A percentile compares a stretch with the other conserved stretches of the same genome.
These are phyloP conservation scores for Ophonus ardosiacus DNA, from an alignment of 2,888 invertebrate species.

Conservation along the genomic window DNA sequence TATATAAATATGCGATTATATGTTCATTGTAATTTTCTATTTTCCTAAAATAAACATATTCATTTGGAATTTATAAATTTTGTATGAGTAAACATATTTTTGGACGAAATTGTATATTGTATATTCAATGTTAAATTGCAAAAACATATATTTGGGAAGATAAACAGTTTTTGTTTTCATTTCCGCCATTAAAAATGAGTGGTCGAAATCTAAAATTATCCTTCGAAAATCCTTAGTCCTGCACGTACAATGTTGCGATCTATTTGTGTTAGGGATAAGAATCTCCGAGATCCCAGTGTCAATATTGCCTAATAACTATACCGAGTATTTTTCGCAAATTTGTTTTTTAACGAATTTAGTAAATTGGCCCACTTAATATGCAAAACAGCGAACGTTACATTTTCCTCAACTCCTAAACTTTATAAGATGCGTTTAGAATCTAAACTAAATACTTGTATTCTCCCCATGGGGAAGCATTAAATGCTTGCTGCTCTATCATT, in stretches of 20 bases:
- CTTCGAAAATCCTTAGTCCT: neutral
- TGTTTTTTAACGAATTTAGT: slow-evolving; percentile 45
- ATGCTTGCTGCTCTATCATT: slow-evolving; percentile 39
- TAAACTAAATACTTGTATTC: slow-evolving; percentile 41
- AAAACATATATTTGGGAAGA: no score
- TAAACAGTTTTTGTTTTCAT: neutral
- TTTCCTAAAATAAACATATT: no score
- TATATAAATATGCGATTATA: no score
- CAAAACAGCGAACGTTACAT: slow-evolving; percentile 47
- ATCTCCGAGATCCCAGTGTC: neutral
- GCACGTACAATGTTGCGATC: neutral
- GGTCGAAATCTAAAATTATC: neutral
- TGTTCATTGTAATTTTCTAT: no score
- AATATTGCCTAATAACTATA: slow-evolving; percentile 47
- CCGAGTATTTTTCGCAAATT: slow-evolving; percentile 45
- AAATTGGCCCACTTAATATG: slow-evolving; percentile 49
- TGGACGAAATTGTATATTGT: no score
- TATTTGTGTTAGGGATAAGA: slow-evolving; percentile 19
- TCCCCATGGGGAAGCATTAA: slow-evolving; percentile 17
- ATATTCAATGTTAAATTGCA: no score
- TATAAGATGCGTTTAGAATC: slow-evolving; percentile 45
- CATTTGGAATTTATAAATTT: no score
- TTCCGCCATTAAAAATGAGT: neutral
- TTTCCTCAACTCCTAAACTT: slow-evolving; percentile 31
- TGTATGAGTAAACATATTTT: no score